Evolutionary conservation across 1,140 invertebrate genomes (phyloP).

Genomic region (Prorops nasuta): DNA sequence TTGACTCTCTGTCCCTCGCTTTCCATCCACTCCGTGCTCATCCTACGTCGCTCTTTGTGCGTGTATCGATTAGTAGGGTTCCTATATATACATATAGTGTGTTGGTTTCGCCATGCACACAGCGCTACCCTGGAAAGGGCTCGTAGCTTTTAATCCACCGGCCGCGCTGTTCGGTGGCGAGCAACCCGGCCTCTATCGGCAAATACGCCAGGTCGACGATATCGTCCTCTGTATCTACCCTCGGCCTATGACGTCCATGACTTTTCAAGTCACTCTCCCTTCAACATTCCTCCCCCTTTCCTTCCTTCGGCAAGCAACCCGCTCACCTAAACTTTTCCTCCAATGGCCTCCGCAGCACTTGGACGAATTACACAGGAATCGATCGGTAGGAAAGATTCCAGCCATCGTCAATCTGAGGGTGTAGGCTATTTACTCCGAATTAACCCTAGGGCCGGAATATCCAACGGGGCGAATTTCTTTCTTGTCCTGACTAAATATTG

Average conservation of each 20-base stretch:
- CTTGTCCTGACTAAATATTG: no score
- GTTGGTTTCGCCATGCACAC: no score
- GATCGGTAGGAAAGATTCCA: no score
- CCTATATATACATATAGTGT: no score
- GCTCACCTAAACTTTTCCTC: no score
- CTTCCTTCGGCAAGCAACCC: not conserved
- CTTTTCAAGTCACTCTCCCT: not conserved
- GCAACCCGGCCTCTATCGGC: slow-evolving; percentile 7
- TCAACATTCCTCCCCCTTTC: no score
- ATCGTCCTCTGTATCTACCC: slow-evolving; percentile 14
- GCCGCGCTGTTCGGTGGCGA: slow-evolving; percentile 8
- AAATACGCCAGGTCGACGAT: slow-evolving; percentile 3
- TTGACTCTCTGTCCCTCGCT: not conserved
- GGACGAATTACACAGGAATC: no score
- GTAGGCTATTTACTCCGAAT: no score
- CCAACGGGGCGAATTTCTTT: no score
- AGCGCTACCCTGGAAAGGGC: not conserved
- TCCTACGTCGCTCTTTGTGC: slow-evolving; percentile 8
- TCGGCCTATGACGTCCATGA: not conserved
- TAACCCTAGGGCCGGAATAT: no score
- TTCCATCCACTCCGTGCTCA: not conserved
- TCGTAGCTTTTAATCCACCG: slow-evolving; percentile 26
- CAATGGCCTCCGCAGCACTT: no score
- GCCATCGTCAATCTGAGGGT: no score
- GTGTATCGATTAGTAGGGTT: slow-evolving; percentile 26